Evolutionary conservation across 2,797 vertebrate genomes (phyloP).

Genomic region (Chanos chanos): DNA sequence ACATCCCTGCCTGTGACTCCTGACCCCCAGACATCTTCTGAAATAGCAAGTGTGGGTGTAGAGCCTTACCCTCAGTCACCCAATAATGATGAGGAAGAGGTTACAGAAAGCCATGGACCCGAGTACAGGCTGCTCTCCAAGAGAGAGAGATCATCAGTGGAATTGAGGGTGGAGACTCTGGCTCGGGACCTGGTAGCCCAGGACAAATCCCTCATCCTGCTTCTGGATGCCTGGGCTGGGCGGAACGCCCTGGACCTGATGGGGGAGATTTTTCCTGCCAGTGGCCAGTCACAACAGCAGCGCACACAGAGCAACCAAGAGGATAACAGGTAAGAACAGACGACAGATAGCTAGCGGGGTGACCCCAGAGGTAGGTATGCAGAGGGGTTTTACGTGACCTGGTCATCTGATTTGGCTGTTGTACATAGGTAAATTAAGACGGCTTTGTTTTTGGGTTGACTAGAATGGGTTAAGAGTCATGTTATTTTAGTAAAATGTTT

Average conservation of each 20-base stretch:
- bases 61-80: background rate
- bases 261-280: conserved; percentile 83
- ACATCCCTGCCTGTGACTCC: background rate
- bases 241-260: conserved; percentile 89
- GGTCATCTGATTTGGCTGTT: too few species aligned
- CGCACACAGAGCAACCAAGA: conserved; percentile 38
- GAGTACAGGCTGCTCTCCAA: conserved; percentile 56
- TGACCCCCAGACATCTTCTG: background rate
- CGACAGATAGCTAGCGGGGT: conserved; percentile 5
- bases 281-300: conserved; percentile 55
- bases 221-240: conserved; percentile 83
- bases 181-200: conserved; percentile 80
- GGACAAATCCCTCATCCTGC: conserved; percentile 81
- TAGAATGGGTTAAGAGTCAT: too few species aligned
- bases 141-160: conserved; percentile 73
- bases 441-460: too few species aligned
- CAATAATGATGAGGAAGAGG: conserved; percentile 8
- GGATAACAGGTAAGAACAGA: conserved; percentile 59
- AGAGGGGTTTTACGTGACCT: too few species aligned
- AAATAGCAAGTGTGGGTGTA: background rate
- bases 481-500: too few species aligned
- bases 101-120: conserved; percentile 36
- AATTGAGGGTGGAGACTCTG: conserved; percentile 79
- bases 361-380: background rate
- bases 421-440: too few species aligned